Evolutionary conservation across 1,140 invertebrate species (phyloP), one percentile per base, ranked within the genome.

Genomic region (Drosophila subpulchrella): DNA sequence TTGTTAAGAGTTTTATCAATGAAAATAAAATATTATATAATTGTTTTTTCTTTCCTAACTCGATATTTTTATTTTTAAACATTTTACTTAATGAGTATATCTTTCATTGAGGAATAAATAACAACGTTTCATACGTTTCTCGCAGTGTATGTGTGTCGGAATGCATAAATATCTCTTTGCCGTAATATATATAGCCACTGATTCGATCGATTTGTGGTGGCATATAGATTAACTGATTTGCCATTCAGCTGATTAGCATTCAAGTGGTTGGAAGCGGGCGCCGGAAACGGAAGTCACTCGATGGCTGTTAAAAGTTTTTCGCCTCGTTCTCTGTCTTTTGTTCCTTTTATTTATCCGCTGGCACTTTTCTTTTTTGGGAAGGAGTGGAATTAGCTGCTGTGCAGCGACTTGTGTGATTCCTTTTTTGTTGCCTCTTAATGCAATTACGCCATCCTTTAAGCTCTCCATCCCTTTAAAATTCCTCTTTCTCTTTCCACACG

Each of bases 201-300:
- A 56, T 68, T 57, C 51, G 5, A 70, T 71, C 60, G 65, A 68
- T 57, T 68, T 70, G 63, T 34, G 50, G 63, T 67, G 78, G 59
- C 60, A 73, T 62, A 55, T 66, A 59, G 79, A 81, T 82, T 74
- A 79, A 68, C 48, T 62, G 71, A 79, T 79, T 79, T 74, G 55
- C 65, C 66, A 78, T 78, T 72, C 79, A 82, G 58, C 75, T 82
- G 79, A 82, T 78, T 78, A 78, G 68, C 68, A 82, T 73, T 53
- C 70, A 11, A 17, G 59, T 36, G 32, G 15, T 51, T 15, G 36
- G 34, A 10, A 15, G 48, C 15, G 46, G 13, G 70, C 39, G 39
- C 59, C 83, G 84, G 83, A 88, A 88, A 53, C 83, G 83, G 84
- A 88, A 88, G 76, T 88, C 80, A 89, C 76, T 89, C 80, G 68